phyloP scores from a whole-genome alignment of 2,888 invertebrate species.

The Carterocephalus palaemon region DNA sequence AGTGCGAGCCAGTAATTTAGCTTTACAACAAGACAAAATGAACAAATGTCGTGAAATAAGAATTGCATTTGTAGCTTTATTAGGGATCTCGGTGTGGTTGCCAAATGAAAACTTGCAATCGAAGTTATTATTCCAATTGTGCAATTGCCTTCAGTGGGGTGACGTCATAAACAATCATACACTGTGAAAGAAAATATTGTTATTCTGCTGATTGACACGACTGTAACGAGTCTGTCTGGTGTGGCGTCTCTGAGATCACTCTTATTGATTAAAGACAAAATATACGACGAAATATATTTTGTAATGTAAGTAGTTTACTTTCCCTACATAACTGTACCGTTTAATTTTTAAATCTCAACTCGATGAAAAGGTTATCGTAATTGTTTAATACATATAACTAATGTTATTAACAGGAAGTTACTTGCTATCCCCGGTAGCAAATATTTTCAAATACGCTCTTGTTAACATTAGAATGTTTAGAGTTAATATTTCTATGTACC shows the following conservation, averaged over 20 bases:
- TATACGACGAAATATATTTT: slow-evolving; percentile 45
- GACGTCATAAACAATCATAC: slow-evolving; percentile 55
- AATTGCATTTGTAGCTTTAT: slow-evolving; percentile 59
- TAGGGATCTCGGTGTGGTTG: slow-evolving; percentile 53
- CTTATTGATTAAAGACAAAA: slow-evolving; percentile 64
- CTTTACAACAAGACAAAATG: slow-evolving; percentile 46
- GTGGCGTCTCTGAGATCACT: slow-evolving; percentile 50
- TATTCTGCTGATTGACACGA: slow-evolving; percentile 63
- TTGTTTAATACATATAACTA: no score
- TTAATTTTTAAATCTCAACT: no score
- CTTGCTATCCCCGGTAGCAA: no score
- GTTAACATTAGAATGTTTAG: no score
- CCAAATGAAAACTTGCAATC: slow-evolving; percentile 57
- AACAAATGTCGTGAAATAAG: slow-evolving; percentile 49
- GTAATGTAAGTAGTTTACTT: no score
- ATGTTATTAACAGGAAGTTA: no score
- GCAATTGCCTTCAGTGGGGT: slow-evolving; percentile 39
- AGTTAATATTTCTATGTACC: no score
- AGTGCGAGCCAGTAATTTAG: slow-evolving; percentile 32
- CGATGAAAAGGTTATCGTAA: no score
- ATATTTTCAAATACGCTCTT: no score
- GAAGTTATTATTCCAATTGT: slow-evolving; percentile 57
- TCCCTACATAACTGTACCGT: no score
- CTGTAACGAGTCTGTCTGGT: slow-evolving; percentile 48
- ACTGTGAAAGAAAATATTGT: slow-evolving; percentile 63